These are phyloP conservation scores for Telenomus remus DNA, from an alignment of 1,140 invertebrate genomes.

Conservation along the genomic window DNA sequence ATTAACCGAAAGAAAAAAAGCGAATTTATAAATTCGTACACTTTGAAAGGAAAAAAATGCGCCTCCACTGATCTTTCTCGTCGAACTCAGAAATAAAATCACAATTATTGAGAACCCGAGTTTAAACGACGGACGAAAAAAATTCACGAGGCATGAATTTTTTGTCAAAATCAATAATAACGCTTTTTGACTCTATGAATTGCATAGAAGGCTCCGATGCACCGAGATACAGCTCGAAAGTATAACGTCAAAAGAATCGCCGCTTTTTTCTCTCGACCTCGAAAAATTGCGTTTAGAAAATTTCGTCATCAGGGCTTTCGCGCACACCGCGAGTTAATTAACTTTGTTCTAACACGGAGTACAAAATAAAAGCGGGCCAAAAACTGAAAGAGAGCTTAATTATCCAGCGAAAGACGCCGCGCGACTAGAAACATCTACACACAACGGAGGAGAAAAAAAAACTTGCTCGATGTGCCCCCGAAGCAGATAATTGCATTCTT, in stretches of 20 bases:
- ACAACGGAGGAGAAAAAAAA: too few species aligned
- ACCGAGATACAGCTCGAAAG: neutral
- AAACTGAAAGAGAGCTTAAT: too few species aligned
- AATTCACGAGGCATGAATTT: conserved; percentile 5
- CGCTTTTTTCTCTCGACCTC: neutral
- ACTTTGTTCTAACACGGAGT: too few species aligned
- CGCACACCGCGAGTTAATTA: too few species aligned
- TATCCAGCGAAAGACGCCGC: neutral
- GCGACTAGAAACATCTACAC: conserved; percentile 20
- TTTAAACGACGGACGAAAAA: neutral
- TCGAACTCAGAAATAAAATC: conserved; percentile 23
- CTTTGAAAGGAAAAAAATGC: too few species aligned
- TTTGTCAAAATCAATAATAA: conserved; percentile 19
- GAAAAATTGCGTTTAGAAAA: neutral
- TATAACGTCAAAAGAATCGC: neutral
- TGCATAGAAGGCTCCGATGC: neutral
- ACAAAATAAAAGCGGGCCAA: too few species aligned
- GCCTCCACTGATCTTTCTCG: conserved; percentile 8
- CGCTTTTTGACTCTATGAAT: neutral
- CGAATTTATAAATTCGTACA: too few species aligned
- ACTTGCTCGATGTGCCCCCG: too few species aligned
- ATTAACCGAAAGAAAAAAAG: too few species aligned
- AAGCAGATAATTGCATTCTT: conserved; percentile 33
- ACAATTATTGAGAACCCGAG: conserved; percentile 14
- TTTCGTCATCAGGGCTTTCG: too few species aligned